Percentiles rank a stretch among this genome's conserved stretches.
Conservation (phyloP, 2,797 vertebrate species). For the Huso huso region DNA sequence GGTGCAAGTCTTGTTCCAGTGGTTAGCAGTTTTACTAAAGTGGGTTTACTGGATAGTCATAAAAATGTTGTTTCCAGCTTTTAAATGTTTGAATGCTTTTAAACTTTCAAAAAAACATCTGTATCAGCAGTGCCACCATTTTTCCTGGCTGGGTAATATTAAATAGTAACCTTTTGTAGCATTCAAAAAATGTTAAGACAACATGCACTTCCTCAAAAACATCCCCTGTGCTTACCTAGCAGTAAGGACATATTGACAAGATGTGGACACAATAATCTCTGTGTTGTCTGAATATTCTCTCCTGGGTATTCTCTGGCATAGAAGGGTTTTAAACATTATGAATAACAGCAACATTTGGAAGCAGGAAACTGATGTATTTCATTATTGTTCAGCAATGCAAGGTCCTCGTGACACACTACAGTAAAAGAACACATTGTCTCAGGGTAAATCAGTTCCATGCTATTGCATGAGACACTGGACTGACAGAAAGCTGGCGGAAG, state of each 20-base stretch:
- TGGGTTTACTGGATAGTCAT: too few relatives aligned
- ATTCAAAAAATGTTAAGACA: not conserved
- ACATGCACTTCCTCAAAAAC: conserved; percentile 1
- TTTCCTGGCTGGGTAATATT: too few relatives aligned
- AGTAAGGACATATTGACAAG: not conserved
- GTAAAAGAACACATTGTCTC: not conserved
- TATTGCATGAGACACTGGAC: not conserved
- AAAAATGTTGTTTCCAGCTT: too few relatives aligned
- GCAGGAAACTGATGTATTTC: not conserved
- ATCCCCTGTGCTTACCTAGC: not conserved
- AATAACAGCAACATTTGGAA: not conserved
- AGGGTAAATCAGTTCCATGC: not conserved
- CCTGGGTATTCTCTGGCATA: not conserved
- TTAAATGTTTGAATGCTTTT: too few relatives aligned
- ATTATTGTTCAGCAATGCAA: not conserved
- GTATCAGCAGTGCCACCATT: too few relatives aligned
- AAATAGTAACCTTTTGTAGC: too few relatives aligned
- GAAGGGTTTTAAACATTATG: not conserved
- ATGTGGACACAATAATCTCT: not conserved
- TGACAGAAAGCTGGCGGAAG: not conserved
- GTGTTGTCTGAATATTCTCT: not conserved
- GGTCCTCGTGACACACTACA: not conserved
- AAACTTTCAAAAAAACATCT: too few relatives aligned
- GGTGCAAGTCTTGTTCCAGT: too few relatives aligned
- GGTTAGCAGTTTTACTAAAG: too few relatives aligned